Base-by-base conservation (phyloP, 2,797 vertebrate species). In the Chelon auratus region DNA sequence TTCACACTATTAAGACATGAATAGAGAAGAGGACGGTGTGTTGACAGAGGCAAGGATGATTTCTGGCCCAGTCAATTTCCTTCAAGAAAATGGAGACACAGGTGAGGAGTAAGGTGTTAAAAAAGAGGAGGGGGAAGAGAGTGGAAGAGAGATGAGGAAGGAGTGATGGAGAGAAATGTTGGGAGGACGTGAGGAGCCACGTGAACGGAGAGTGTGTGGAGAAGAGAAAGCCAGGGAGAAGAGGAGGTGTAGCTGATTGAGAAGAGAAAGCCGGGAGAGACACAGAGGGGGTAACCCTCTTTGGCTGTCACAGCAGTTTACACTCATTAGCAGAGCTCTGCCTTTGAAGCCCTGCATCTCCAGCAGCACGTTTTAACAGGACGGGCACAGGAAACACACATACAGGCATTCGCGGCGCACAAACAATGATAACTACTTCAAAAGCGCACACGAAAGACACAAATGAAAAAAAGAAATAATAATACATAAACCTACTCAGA, bases 321-420 rank as follows among this genome's bases (percentile, higher is more conserved):
- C 66, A 86, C 85, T 93, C 84, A 89, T 92, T 92, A 92, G 81
- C 75, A 66, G 71, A 78, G 83, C 79, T 78, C 68, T 78, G 83
- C 83, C 79, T 91, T 91, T 91, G 88, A 92, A 91, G 86, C 68
- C 24, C 64, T 83, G 82, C 79, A 88, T 88, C 87, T 89, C 87
- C 74, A 68, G 68, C 70, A 22, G 74, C 73, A 87, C 56, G 58
- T 84, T 88, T 81, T 12, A 68, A 78, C 43, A 72, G 62, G 52
- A 65, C 6, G 43, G 57, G 45, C 17, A 33, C 45, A 57, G 45
- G 48, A 53, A 70, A 72, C 59, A 80, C 36, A 66, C n/a, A 36
- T 9, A 59, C 22, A 68, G 7, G 66, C 54, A 17, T 15, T 14
- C 42, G 17, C 42, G 6, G 13, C 7, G 4, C 47, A 57, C 50